Conservation (phyloP, 2,797 vertebrate genomes). For the Sebastes minor region DNA sequence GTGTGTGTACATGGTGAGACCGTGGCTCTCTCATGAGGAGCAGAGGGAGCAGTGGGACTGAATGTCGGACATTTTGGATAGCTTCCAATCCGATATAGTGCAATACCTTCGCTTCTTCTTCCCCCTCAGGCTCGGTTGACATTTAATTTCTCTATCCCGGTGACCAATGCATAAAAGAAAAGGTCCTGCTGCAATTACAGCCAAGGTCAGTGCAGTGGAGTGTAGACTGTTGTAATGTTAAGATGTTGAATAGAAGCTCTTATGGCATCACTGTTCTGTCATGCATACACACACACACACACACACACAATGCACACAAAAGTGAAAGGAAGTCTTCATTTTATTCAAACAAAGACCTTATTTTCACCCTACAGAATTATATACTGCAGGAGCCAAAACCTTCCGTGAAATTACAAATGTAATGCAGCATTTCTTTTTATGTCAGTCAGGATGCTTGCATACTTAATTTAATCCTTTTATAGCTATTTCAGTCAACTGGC, state of each 20-base stretch:
- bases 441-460: constrained; percentile 54
- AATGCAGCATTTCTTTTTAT: constrained; percentile 26
- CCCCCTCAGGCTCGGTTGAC: constrained; percentile 64
- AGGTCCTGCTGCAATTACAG: constrained; percentile 71
- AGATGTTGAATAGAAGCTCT: constrained; percentile 54
- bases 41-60: constrained; percentile 27
- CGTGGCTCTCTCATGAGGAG: constrained; percentile 10
- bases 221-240: constrained; percentile 62
- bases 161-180: constrained; percentile 73
- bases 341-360: constrained; percentile 40
- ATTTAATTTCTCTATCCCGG: constrained; percentile 74
- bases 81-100: constrained; percentile 55
- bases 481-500: constrained; percentile 53
- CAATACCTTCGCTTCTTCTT: constrained; percentile 42
- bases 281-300: not conserved
- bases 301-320: not conserved
- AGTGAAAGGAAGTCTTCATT: constrained; percentile 14
- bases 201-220: constrained; percentile 64
- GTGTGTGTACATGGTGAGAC: not conserved
- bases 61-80: constrained; percentile 57
- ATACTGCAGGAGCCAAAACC: constrained; percentile 10
- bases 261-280: constrained; percentile 36
- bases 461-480: constrained; percentile 66
- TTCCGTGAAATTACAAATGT: constrained; percentile 27
- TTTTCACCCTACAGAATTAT: constrained; percentile 8